A percentile compares a stretch with the other conserved stretches of the same genome.
Conservation (phyloP, 1,140 invertebrate genomes). For the Zophobas morio region DNA sequence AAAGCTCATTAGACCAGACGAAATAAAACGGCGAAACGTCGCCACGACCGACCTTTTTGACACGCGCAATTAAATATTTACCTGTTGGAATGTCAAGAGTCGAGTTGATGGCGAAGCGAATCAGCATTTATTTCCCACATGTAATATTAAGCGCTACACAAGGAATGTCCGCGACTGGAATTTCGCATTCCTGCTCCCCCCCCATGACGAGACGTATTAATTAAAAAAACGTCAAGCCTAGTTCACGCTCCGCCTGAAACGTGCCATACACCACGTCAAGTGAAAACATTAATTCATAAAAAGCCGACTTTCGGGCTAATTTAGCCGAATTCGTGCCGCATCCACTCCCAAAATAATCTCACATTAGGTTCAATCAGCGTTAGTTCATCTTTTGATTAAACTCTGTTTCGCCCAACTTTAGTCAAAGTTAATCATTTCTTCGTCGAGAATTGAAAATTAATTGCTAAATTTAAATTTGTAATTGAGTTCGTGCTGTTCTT, state of each 20-base stretch:
- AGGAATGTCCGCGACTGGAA: conserved; percentile 14
- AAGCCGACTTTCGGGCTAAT: not conserved
- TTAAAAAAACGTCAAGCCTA: conserved; percentile 25
- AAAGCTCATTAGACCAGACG: not conserved
- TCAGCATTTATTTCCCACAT: conserved; percentile 27
- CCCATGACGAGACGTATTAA: conserved; percentile 12
- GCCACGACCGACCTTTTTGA: not conserved
- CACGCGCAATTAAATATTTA: conserved; percentile 24
- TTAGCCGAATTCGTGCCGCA: not conserved
- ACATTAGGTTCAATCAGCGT: not conserved
- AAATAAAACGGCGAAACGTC: conserved; percentile 1
- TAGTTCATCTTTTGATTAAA: not conserved
- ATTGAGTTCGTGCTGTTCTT: conserved; percentile 4
- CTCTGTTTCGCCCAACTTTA: not conserved
- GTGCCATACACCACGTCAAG: not conserved
- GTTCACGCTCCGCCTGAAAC: conserved; percentile 14
- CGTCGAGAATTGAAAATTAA: not conserved
- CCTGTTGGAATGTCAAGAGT: conserved; percentile 27
- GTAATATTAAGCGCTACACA: conserved; percentile 10
- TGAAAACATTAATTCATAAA: not conserved
- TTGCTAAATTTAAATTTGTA: not conserved
- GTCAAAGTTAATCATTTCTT: conserved; percentile 7
- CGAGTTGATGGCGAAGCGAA: conserved; percentile 10
- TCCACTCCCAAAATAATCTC: not conserved
- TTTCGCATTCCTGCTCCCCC: conserved; percentile 16